Conservation (phyloP, 2,888 invertebrate genomes). For the Nasonovia ribisnigri region DNA sequence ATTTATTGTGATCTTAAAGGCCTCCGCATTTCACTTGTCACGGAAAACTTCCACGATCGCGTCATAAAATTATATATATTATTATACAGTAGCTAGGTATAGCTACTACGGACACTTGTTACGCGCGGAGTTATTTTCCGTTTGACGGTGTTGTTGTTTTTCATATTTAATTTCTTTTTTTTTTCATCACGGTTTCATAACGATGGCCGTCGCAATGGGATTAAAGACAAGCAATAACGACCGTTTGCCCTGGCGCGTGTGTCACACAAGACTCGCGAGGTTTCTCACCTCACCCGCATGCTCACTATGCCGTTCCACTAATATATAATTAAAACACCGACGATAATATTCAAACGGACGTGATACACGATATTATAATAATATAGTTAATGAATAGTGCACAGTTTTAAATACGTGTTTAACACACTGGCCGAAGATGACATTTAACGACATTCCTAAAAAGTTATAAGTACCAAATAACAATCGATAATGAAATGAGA, state of each 20-base stretch:
- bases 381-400: background rate
- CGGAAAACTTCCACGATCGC: background rate
- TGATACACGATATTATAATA: background rate
- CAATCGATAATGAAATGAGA: background rate
- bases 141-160: background rate
- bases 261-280: background rate
- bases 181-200: background rate
- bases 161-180: background rate
- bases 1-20: background rate
- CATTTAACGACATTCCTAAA: background rate
- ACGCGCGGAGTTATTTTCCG: background rate
- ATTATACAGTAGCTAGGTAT: background rate
- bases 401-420: background rate
- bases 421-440: background rate
- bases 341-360: background rate
- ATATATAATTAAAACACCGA: background rate
- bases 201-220: background rate
- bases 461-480: background rate
- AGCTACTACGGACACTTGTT: background rate
- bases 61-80: background rate
- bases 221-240: background rate
- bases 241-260: background rate
- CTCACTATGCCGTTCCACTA: background rate
- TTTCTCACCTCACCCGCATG: conserved; percentile 1
- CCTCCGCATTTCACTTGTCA: background rate